A percentile compares a stretch with the other conserved stretches of the same genome.
phyloP scores from a whole-genome alignment of 2,888 invertebrate species.

The Drosophila acutilabella region DNA sequence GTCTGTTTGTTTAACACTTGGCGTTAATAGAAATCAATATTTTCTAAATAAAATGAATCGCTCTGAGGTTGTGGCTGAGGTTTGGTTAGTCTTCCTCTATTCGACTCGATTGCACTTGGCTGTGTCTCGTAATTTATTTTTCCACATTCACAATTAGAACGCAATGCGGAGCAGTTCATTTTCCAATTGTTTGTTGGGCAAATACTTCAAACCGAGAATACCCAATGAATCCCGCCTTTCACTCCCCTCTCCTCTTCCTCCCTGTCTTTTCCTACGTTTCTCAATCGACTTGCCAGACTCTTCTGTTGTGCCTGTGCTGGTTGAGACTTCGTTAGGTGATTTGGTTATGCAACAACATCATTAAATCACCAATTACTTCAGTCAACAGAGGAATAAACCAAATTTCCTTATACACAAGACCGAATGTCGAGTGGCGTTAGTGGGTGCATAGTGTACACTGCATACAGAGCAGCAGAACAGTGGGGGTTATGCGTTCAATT shows the following conservation, averaged over 20 bases:
- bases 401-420: conserved; percentile 71
- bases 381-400: conserved; percentile 77
- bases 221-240: conserved; percentile 23
- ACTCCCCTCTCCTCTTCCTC: not conserved
- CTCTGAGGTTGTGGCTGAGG: conserved; percentile 34
- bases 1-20: conserved; percentile 68
- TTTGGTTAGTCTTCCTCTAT: conserved; percentile 3
- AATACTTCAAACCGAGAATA: conserved; percentile 70
- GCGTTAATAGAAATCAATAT: conserved; percentile 78
- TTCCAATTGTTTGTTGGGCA: conserved; percentile 75
- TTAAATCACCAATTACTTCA: conserved; percentile 80
- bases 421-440: conserved; percentile 55
- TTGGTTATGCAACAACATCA: conserved; percentile 80
- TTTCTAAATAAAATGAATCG: conserved; percentile 69
- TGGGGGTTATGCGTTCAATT: conserved; percentile 29
- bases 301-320: conserved; percentile 18
- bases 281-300: conserved; percentile 6
- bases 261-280: not conserved
- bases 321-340: conserved; percentile 76
- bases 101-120: conserved; percentile 32
- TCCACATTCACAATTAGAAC: conserved; percentile 78
- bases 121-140: conserved; percentile 74
- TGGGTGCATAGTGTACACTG: conserved; percentile 34
- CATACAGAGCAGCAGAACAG: conserved; percentile 30
- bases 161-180: conserved; percentile 63